Evolutionary conservation across 2,888 invertebrate genomes (phyloP), one percentile per base, ranked within the genome.

Genomic region (Dascillus cervinus): DNA sequence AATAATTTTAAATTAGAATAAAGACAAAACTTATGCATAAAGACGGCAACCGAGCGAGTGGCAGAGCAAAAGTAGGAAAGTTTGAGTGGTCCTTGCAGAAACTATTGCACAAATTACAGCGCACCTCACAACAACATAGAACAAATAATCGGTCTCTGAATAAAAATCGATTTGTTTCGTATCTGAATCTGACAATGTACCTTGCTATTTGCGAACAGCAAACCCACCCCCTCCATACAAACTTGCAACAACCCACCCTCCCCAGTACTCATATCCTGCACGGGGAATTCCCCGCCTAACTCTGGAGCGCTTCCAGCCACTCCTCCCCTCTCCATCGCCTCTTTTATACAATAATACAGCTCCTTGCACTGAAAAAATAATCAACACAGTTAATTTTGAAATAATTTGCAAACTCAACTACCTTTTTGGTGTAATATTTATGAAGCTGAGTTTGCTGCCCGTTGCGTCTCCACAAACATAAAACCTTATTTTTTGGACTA

Each of bases 201-300:
- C 94, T 98, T 97, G 82, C 95, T 95, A 69, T 95, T 94, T 55
- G 94, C 95, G 74, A 98, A 96, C 56, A 97, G 85, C 51, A 98
- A 82, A 53, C 95, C 95, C 56, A 99, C 95, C 59, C 98, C 98
- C 70, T 99, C 97, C 81, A 98, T 92, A 78, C 97, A 96, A 64
- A 97, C 96, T 76, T 90, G 90, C 53, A 98, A 79, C 34, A 98
- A 77, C 2, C 97, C 98, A 39, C 97, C 97, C 68, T 97, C 95
- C 27, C 95, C 95, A 5, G 92, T 88, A 53, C 82, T 84, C 75
- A 97, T 84, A 66, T 99, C 97, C 65, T 96, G 95, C 17, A 98
- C 89, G 3, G 97, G 97, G 69, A 99, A 98, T 67, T 98, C 97
- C 2, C 98, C 98, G 8, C 90, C 90, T 27, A 86, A 69, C 55